phyloP scores from a whole-genome alignment of 2,888 invertebrate species.

The Eilema sororculum region DNA sequence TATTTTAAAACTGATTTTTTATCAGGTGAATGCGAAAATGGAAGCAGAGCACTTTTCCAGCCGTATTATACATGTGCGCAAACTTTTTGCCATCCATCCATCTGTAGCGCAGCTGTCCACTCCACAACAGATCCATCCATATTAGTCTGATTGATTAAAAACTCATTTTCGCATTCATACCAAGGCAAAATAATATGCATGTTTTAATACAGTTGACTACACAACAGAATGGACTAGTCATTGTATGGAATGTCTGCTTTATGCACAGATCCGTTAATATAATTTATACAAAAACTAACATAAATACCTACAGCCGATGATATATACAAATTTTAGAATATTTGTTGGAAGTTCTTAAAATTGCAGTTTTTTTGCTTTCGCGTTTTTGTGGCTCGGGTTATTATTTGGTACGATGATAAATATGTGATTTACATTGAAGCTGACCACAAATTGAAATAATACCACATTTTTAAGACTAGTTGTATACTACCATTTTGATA shows the following conservation, averaged over 20 bases:
- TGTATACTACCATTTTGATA: neutral
- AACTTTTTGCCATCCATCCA: no score
- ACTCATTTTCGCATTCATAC: no score
- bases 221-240: neutral
- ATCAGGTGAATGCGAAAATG: no score
- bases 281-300: neutral
- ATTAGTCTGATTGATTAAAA: neutral
- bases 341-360: neutral
- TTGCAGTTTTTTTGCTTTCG: neutral
- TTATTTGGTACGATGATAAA: neutral
- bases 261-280: neutral
- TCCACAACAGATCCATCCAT: no score
- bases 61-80: no score
- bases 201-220: no score
- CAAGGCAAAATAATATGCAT: no score
- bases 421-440: neutral
- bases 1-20: no score
- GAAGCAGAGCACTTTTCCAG: no score
- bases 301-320: neutral
- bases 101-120: no score
- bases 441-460: neutral
- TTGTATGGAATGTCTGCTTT: slow-evolving; percentile 2
- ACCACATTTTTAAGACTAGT: neutral
- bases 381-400: neutral
- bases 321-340: neutral